phyloP scores from a whole-genome alignment of 2,113 vertebrate species.

The Condylura cristata region DNA sequence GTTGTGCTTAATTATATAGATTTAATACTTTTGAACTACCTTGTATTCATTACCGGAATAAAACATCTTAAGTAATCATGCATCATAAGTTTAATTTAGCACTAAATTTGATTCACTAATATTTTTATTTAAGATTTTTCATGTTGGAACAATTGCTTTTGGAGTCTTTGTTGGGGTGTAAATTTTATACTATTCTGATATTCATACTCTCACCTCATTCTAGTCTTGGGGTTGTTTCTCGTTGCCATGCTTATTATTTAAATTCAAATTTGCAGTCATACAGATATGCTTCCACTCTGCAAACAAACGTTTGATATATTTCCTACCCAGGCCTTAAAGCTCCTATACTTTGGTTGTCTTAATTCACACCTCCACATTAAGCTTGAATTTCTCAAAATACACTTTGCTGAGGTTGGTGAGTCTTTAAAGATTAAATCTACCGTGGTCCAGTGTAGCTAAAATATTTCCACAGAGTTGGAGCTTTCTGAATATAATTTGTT shows the following conservation, averaged over 20 bases:
- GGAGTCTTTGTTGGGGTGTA: neutral
- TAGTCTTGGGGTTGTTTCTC: neutral
- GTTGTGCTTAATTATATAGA: neutral
- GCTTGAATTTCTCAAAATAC: neutral
- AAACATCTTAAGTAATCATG: neutral
- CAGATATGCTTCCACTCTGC: neutral
- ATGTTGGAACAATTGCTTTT: neutral
- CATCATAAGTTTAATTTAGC: neutral
- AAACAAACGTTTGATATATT: neutral
- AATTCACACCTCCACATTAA: neutral
- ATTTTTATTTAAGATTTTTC: neutral
- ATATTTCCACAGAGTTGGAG: neutral
- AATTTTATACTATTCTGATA: neutral
- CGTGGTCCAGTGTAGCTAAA: neutral
- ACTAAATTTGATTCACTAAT: neutral
- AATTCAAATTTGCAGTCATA: neutral
- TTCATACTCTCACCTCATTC: neutral
- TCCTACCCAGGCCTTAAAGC: neutral
- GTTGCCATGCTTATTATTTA: neutral
- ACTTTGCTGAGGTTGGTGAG: neutral
- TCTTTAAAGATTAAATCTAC: neutral
- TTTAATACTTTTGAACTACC: slow-evolving; percentile 5
- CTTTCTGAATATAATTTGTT: neutral
- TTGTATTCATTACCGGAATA: neutral
- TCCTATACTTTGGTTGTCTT: neutral